phyloP scores from a whole-genome alignment of 1,140 invertebrate genomes.

The Pseudomyrmex cubaensis region DNA sequence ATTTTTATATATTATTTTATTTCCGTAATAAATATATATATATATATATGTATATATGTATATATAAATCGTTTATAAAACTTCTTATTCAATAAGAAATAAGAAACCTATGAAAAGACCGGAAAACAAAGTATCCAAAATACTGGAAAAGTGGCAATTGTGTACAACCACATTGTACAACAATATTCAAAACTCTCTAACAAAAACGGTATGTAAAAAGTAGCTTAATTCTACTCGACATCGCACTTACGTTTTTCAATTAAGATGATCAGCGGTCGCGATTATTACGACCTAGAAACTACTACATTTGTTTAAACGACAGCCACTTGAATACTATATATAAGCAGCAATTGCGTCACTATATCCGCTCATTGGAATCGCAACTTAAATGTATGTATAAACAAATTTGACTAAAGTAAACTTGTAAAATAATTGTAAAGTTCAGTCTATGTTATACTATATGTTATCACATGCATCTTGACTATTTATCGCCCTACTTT shows the following conservation, averaged over 20 bases:
- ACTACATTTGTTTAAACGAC: slow-evolving; percentile 20
- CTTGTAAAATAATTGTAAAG: neutral
- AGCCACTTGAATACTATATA: slow-evolving; percentile 48
- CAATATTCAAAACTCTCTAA: neutral
- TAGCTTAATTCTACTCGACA: neutral
- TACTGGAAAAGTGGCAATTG: slow-evolving; percentile 8
- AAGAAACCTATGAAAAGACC: neutral
- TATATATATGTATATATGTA: neutral
- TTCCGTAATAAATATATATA: slow-evolving; percentile 29
- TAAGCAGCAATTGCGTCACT: neutral
- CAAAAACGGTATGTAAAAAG: neutral
- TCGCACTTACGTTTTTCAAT: too few relatives aligned
- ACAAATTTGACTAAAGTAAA: slow-evolving; percentile 1
- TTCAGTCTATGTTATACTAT: neutral
- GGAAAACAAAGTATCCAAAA: neutral
- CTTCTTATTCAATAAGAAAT: slow-evolving; percentile 6
- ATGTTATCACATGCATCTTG: slow-evolving; percentile 13
- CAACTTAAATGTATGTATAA: too few relatives aligned
- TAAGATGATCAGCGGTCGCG: slow-evolving; percentile 16
- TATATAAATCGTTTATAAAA: slow-evolving; percentile 24
- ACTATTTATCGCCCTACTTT: slow-evolving; percentile 18
- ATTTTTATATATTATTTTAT: neutral
- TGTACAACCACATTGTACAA: neutral
- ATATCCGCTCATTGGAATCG: too few relatives aligned
- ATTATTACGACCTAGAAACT: slow-evolving; percentile 1